Evolutionary conservation across 2,113 vertebrate genomes (phyloP).

Genomic region (Microtus oregoni): DNA sequence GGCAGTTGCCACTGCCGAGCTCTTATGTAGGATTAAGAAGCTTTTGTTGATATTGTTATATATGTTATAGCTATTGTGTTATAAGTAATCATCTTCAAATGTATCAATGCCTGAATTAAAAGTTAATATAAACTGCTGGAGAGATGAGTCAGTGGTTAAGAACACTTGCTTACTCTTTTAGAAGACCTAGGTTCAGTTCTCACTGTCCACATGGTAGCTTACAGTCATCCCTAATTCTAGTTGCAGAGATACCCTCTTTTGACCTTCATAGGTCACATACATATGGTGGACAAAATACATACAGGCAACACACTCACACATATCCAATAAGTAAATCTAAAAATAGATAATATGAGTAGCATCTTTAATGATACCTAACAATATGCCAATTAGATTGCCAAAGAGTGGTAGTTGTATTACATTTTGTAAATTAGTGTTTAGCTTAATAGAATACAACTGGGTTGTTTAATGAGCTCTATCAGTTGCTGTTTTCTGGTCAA

Average conservation of each 20-base stretch:
- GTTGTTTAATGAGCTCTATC: neutral
- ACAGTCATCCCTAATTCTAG: neutral
- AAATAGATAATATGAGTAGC: slow-evolving; percentile 28
- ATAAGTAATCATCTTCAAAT: neutral
- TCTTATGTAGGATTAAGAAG: neutral
- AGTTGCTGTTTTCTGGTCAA: slow-evolving; percentile 25
- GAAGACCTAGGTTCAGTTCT: neutral
- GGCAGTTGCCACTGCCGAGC: neutral
- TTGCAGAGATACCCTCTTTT: neutral
- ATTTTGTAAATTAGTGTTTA: slow-evolving; percentile 52
- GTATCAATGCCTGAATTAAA: neutral
- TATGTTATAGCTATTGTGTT: neutral
- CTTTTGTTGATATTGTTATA: neutral
- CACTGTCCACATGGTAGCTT: neutral
- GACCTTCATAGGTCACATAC: neutral
- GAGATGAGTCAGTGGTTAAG: neutral
- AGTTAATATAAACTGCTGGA: neutral
- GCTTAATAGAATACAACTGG: neutral
- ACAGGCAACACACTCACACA: neutral
- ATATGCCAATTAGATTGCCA: neutral
- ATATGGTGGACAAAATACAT: neutral
- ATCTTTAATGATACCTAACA: slow-evolving; percentile 1
- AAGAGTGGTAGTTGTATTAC: slow-evolving; percentile 6
- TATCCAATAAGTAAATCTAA: neutral
- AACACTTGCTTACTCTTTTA: neutral